These are phyloP conservation scores for Thalpophila matura DNA, from an alignment of 2,888 invertebrate genomes.

Conservation along the genomic window DNA sequence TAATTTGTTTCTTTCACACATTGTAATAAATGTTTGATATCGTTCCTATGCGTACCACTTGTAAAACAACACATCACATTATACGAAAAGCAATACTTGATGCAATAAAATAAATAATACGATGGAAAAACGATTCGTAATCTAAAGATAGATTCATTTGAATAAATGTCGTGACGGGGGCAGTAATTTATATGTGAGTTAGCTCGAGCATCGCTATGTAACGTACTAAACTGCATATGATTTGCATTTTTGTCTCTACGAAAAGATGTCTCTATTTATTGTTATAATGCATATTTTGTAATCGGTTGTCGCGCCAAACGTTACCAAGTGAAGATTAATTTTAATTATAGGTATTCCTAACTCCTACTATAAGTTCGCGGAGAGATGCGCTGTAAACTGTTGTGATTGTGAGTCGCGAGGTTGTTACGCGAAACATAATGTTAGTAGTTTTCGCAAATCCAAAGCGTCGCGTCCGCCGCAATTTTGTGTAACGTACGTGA, in stretches of 20 bases:
- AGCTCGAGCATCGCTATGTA: slow-evolving; percentile 67
- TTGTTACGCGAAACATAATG: slow-evolving; percentile 52
- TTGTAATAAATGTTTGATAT: slow-evolving; percentile 37
- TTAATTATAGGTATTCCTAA: slow-evolving; percentile 34
- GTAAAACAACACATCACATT: slow-evolving; percentile 41
- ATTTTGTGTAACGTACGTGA: slow-evolving; percentile 80
- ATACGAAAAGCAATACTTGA: slow-evolving; percentile 40
- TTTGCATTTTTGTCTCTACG: slow-evolving; percentile 79
- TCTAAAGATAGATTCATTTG: slow-evolving; percentile 70
- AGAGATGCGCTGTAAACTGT: slow-evolving; percentile 50
- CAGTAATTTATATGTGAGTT: slow-evolving; percentile 74
- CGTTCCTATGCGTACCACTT: slow-evolving; percentile 28
- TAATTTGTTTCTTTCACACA: slow-evolving; percentile 50
- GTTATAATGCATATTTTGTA: slow-evolving; percentile 68
- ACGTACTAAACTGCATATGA: slow-evolving; percentile 71
- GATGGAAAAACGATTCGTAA: slow-evolving; percentile 63
- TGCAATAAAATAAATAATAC: slow-evolving; percentile 60
- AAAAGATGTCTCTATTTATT: slow-evolving; percentile 64
- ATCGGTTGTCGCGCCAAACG: slow-evolving; percentile 59
- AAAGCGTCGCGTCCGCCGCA: slow-evolving; percentile 49
- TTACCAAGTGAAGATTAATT: slow-evolving; percentile 69
- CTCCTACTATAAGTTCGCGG: slow-evolving; percentile 50
- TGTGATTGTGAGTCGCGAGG: slow-evolving; percentile 41
- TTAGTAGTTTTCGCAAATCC: slow-evolving; percentile 66
- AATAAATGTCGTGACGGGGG: slow-evolving; percentile 76